phyloP scores from a whole-genome alignment of 1,140 invertebrate genomes.

The Polyergus mexicanus region DNA sequence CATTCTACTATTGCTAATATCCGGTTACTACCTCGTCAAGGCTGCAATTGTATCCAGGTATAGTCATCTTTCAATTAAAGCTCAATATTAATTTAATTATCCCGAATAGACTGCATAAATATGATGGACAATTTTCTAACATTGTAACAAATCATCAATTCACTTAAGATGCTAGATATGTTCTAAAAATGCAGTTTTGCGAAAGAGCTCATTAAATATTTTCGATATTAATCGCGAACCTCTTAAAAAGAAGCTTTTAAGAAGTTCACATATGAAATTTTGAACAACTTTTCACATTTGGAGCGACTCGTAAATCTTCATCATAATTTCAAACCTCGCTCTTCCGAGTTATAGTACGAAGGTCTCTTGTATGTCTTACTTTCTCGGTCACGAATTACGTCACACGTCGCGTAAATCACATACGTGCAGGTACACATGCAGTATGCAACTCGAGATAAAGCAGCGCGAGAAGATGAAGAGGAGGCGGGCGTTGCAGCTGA shows the following conservation, averaged over 20 bases:
- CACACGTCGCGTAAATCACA: constrained; percentile 29
- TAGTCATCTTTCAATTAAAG: not conserved
- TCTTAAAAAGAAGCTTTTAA: not conserved
- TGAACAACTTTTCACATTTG: not conserved
- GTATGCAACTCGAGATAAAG: constrained; percentile 88
- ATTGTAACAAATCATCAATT: not conserved
- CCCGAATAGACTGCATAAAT: not conserved
- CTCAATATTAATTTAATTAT: not conserved
- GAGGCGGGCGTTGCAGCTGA: constrained; percentile 87
- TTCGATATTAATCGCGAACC: not conserved
- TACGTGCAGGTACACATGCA: constrained; percentile 81
- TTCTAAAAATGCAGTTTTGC: not conserved
- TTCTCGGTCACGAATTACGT: constrained; percentile 42
- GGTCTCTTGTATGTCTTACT: not conserved
- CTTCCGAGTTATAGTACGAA: constrained; percentile 2
- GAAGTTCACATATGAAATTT: not conserved
- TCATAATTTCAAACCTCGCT: constrained; percentile 40
- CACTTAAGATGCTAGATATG: not conserved
- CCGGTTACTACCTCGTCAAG: constrained; percentile 84
- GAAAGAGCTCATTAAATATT: not conserved
- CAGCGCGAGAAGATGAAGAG: constrained; percentile 88
- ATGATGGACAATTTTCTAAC: not conserved
- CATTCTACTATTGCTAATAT: constrained; percentile 81
- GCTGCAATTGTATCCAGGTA: constrained; percentile 86
- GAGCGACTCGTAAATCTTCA: constrained; percentile 29